Evolutionary conservation across 2,113 vertebrate genomes (phyloP), one percentile per base, ranked within the genome.

Genomic region (Bettongia penicillata): DNA sequence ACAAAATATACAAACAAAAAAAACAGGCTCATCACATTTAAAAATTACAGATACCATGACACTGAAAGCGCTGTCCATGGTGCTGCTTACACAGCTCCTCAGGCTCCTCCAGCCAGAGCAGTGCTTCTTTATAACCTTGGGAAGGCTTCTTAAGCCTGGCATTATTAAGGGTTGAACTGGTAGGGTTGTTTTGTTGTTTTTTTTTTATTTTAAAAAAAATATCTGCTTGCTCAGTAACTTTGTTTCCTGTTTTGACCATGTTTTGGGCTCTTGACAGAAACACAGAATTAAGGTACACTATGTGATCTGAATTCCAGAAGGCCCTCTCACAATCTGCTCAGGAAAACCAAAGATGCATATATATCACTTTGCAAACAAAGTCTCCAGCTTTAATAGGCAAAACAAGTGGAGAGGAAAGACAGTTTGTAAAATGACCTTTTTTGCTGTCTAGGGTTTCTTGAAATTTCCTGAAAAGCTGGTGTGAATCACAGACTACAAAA

Each of bases 401-500:
- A 92, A 52, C 47, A 95, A 91, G 93, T 91, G 49, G 93, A 31
- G 93, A 97, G 68, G n/a, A 84, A 95, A 92, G 91, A 49, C 94
- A 92, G 96, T 94, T 97, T 93, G 94, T 90, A 95, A 94, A 95
- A 97, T 96, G 97, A 97, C 97, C 96, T 97, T 94, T 91, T 96
- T 93, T 94, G 91, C 94, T n/a, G 52, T 91, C 94, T 96, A 89
- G 68, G n/a, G 16, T 43, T 84, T 84, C 68, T 43, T 43, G 68
- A 84, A 84, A 84, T 43, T 84, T 84, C 68, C 43, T 84, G 68
- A 84, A 84, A 84, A 84, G n/a, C 68, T 84, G n/a, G 5, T 84
- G n/a, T 84, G 68, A 43, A 84, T 84, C 10, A 68, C 43, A 43
- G n/a, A 43, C n/a, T 19, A 84, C n/a, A 43, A 84, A 43, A 43